Evolutionary conservation across 2,797 vertebrate species (phyloP).

Genomic region (Cercopithecus diana): DNA sequence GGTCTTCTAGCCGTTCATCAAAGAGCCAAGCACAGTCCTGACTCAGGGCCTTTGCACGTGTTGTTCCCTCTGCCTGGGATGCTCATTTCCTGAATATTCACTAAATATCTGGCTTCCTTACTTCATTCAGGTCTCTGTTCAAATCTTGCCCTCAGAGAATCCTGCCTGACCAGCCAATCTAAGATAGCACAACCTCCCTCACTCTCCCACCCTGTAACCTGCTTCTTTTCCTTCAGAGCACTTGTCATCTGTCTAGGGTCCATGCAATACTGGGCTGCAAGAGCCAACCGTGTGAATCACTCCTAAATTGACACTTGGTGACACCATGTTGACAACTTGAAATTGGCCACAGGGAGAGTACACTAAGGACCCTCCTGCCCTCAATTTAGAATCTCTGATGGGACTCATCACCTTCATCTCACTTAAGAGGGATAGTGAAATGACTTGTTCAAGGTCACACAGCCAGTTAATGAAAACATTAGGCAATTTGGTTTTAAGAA

Average conservation of each 20-base stretch:
- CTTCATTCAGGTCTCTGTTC: not conserved
- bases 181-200: not conserved
- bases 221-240: not conserved
- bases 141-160: not conserved
- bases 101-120: not conserved
- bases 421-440: not conserved
- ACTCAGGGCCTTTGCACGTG: not conserved
- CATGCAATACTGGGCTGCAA: accelerated
- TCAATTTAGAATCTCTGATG: not conserved
- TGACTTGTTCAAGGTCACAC: not conserved
- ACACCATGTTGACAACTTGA: not conserved
- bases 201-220: not conserved
- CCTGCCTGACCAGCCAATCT: not conserved
- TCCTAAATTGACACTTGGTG: not conserved
- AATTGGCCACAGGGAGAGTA: not conserved
- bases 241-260: not conserved
- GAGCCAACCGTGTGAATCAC: not conserved
- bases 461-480: not conserved
- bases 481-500: not conserved
- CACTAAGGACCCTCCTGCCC: not conserved
- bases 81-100: not conserved
- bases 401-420: not conserved
- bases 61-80: not conserved
- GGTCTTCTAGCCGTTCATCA: not conserved
- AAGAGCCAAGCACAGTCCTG: not conserved